Conservation (phyloP, 2,888 invertebrate genomes). For the Nomada lathburiana region DNA sequence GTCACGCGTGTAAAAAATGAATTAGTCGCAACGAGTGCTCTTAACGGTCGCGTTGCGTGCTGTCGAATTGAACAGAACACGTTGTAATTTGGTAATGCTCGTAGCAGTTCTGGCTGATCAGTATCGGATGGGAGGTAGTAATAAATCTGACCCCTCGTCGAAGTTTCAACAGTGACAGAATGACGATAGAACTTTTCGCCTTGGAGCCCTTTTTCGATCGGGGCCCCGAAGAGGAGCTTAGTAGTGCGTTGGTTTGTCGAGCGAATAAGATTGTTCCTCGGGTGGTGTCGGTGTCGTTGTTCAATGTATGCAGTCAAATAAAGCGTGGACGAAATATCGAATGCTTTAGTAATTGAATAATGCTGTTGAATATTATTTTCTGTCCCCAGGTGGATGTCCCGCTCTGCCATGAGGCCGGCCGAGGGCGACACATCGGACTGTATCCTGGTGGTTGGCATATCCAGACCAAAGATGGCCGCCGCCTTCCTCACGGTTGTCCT, state of each 20-base stretch:
- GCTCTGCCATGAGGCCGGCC: slow-evolving; percentile 92
- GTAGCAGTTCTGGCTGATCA: background rate
- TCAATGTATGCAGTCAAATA: too few relatives aligned
- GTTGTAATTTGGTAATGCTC: slow-evolving; percentile 32
- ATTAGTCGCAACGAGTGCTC: slow-evolving; percentile 42
- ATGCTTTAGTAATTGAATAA: too few relatives aligned
- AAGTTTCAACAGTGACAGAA: too few relatives aligned
- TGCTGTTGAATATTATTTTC: background rate
- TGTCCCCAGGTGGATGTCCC: slow-evolving; percentile 90
- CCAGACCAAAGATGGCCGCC: slow-evolving; percentile 93
- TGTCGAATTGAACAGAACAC: slow-evolving; percentile 30
- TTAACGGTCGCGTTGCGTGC: slow-evolving; percentile 57
- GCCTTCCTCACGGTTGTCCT: slow-evolving; percentile 92
- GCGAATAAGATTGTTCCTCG: too few relatives aligned
- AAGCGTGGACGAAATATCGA: too few relatives aligned
- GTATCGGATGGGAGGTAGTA: background rate
- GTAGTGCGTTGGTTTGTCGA: too few relatives aligned
- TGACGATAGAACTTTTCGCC: too few relatives aligned
- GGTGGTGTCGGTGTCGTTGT: too few relatives aligned
- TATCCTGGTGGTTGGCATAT: slow-evolving; percentile 93
- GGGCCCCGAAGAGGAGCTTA: too few relatives aligned
- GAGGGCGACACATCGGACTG: slow-evolving; percentile 94
- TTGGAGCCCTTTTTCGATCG: too few relatives aligned
- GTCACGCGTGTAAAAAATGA: slow-evolving; percentile 54
- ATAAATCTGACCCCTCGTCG: too few relatives aligned